Evolutionary conservation across 2,888 invertebrate species (phyloP).

Genomic region (Himalopsyche tibetana): DNA sequence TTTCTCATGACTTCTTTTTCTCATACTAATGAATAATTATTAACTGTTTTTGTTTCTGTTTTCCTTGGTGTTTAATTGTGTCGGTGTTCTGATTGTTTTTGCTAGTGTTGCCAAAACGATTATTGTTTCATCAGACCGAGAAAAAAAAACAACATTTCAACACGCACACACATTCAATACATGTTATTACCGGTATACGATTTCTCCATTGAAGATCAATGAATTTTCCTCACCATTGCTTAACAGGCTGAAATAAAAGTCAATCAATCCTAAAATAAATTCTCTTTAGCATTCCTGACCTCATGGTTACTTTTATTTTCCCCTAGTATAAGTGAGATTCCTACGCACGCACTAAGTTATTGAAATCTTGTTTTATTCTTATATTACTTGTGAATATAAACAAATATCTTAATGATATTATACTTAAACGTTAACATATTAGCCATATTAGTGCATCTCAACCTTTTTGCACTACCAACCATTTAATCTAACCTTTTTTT

Average conservation of each 20-base stretch:
- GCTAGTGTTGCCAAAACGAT: neutral
- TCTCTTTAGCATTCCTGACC: neutral
- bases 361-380: too few species aligned
- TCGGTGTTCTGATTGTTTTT: neutral
- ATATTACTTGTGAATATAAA: too few species aligned
- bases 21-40: constrained; percentile 1
- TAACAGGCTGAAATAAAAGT: neutral
- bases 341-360: neutral
- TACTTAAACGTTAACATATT: too few species aligned
- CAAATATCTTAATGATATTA: too few species aligned
- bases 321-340: neutral
- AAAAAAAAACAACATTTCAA: neutral
- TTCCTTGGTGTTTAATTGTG: neutral
- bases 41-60: neutral
- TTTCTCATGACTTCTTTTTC: constrained; percentile 26
- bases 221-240: neutral
- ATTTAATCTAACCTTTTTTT: too few species aligned
- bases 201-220: neutral
- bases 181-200: neutral
- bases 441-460: too few species aligned
- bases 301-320: neutral
- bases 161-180: neutral
- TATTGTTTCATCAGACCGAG: too few species aligned
- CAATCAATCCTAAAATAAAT: neutral
- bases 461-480: too few species aligned